These are phyloP conservation scores for Peromyscus leucopus DNA, from an alignment of 2,113 vertebrate genomes.

Conservation along the genomic window DNA sequence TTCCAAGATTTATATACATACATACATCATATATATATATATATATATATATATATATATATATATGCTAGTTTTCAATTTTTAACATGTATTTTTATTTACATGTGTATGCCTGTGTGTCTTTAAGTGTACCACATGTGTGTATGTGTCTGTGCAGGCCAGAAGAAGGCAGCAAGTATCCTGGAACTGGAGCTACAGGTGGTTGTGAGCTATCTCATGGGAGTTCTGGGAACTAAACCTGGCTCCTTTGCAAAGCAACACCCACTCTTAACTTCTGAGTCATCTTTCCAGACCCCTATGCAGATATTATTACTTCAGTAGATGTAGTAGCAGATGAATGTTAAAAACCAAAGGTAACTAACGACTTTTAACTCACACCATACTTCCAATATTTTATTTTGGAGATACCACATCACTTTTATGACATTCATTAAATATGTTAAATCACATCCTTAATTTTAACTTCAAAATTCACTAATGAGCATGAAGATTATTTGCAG, in stretches of 20 bases:
- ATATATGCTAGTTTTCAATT: neutral
- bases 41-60: neutral
- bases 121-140: neutral
- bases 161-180: no score
- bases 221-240: neutral
- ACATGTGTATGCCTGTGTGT: neutral
- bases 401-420: neutral
- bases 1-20: neutral
- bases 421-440: neutral
- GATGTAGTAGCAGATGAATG: neutral
- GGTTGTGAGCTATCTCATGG: no score
- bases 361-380: neutral
- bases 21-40: neutral
- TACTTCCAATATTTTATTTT: neutral
- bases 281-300: neutral
- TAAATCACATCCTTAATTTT: neutral
- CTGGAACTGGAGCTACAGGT: neutral
- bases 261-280: neutral
- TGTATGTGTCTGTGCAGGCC: no score
- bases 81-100: neutral
- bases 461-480: constrained; percentile 19
- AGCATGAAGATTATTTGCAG: constrained; percentile 47
- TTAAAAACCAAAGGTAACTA: neutral
- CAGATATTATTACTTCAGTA: neutral
- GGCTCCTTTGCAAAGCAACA: neutral